These are phyloP conservation scores for Pseudoips prasinana DNA, from an alignment of 2,888 invertebrate species.

Conservation along the genomic window DNA sequence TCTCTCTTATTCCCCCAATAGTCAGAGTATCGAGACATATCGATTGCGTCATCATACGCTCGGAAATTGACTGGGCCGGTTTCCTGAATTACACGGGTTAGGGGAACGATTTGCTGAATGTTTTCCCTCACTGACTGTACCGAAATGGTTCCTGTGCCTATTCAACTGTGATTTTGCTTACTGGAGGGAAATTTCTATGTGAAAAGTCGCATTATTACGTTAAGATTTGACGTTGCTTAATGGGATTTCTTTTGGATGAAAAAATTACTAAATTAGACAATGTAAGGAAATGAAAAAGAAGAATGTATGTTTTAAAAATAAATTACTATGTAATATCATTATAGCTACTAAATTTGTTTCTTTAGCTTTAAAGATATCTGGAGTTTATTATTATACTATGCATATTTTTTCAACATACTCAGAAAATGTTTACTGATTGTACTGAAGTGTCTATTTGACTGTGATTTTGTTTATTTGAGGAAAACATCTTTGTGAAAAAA, in stretches of 20 bases:
- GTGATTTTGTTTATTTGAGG: constrained; percentile 17
- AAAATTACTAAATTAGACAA: too few species aligned
- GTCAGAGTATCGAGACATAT: constrained; percentile 14
- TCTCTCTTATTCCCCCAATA: constrained; percentile 16
- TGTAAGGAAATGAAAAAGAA: too few species aligned
- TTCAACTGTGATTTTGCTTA: constrained; percentile 17
- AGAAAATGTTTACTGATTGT: too few species aligned
- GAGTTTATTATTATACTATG: too few species aligned
- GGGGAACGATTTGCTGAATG: constrained; percentile 35
- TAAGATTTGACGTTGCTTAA: too few species aligned
- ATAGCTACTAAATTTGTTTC: too few species aligned
- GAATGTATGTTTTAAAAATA: too few species aligned
- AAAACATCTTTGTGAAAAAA: constrained; percentile 19
- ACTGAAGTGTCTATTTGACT: constrained; percentile 16
- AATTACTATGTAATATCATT: too few species aligned
- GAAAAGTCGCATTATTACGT: constrained; percentile 13
- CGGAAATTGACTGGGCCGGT: constrained; percentile 39
- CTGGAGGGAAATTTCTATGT: constrained; percentile 18
- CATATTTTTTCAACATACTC: too few species aligned
- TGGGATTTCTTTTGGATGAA: too few species aligned
- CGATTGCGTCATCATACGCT: constrained; percentile 37
- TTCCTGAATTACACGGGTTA: constrained; percentile 44
- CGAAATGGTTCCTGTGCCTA: constrained; percentile 15
- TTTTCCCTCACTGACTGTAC: constrained; percentile 22
- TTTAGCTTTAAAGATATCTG: too few species aligned